Base-by-base conservation (phyloP, 2,888 invertebrate genomes). In the Anticlea derivata region DNA sequence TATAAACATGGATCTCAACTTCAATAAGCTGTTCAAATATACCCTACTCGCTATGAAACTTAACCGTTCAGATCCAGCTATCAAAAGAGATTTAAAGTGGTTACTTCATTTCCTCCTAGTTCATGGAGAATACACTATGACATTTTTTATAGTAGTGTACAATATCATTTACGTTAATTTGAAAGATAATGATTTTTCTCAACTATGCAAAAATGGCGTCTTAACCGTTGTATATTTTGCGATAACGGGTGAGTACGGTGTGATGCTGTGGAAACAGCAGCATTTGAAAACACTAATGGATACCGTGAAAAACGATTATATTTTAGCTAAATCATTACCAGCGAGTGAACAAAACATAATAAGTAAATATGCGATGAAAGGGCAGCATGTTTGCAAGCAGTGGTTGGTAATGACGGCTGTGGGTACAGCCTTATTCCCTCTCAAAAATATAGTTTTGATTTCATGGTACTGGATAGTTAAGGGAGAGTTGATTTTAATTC, bases 291-390 rank as follows among this genome's bases (percentile, higher is more conserved):
- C 52, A 0, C 29, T 83, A 2, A 70, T 81, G 0, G 47, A 55
- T 1, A 38, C 50, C 2, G 58, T 81, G 1, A 68, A 75, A n/a
- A 44, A 38, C 3, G 80, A 82, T 53, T 83, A 66, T 35, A 46
- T 52, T 6, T 24, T 17, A 0, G 58, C 65, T 0, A 45, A 56
- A 13, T 8, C 45, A 0, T 50, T 70, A 4, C 8, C 63, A 0
- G 2, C 24, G 0, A 40, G 62, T 0, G 78, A 80, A 31, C 61
- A 61, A 33, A 24, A 55, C 0, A 43, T 78, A 0, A 46, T 80
- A 0, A 8, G 49, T 2, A 39, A 65, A 7, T 76, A 68, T 37
- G 65, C 66, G 0, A 50, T 57, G 2, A 60, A 61, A 35, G 74
- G 74, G 0, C 17, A 41, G 1, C 50, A 44, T 30, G 61, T 81